Evolutionary conservation across 2,888 invertebrate genomes (phyloP).

Genomic region (Melanotus villosus): DNA sequence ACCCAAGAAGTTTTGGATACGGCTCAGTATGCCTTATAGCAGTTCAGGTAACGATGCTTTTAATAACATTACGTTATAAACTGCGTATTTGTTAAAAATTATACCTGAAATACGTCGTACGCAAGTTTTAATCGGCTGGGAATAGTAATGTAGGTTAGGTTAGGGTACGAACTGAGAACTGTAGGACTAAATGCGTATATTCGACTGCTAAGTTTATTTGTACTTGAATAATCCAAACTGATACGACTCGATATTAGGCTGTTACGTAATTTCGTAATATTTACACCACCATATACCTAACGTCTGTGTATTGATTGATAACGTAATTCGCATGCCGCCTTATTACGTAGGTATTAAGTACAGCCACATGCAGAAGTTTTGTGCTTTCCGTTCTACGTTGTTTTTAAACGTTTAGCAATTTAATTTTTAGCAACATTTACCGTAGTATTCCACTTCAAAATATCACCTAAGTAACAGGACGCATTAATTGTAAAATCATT

Average conservation of each 20-base stretch:
- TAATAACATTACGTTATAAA: background rate
- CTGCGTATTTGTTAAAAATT: background rate
- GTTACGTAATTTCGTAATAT: background rate
- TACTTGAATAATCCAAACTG: background rate
- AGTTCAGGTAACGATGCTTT: constrained; percentile 59
- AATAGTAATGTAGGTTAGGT: constrained; percentile 42
- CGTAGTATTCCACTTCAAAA: too few species aligned
- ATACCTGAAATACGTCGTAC: background rate
- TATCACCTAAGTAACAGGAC: too few species aligned
- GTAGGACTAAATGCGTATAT: constrained; percentile 4
- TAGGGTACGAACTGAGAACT: constrained; percentile 27
- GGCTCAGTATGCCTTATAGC: constrained; percentile 63
- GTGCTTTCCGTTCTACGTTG: background rate
- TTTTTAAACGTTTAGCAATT: too few species aligned
- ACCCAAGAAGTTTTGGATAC: constrained; percentile 61
- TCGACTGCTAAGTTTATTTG: background rate
- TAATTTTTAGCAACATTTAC: too few species aligned
- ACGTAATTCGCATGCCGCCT: constrained; percentile 35
- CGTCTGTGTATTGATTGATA: constrained; percentile 34
- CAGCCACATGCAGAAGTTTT: constrained; percentile 12
- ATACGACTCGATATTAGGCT: background rate
- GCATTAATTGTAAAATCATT: too few species aligned
- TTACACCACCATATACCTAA: constrained; percentile 1
- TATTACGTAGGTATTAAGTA: constrained; percentile 36
- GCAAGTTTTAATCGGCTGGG: background rate